Base-by-base conservation (phyloP, 2,888 invertebrate genomes). In the Colostygia pectinataria region DNA sequence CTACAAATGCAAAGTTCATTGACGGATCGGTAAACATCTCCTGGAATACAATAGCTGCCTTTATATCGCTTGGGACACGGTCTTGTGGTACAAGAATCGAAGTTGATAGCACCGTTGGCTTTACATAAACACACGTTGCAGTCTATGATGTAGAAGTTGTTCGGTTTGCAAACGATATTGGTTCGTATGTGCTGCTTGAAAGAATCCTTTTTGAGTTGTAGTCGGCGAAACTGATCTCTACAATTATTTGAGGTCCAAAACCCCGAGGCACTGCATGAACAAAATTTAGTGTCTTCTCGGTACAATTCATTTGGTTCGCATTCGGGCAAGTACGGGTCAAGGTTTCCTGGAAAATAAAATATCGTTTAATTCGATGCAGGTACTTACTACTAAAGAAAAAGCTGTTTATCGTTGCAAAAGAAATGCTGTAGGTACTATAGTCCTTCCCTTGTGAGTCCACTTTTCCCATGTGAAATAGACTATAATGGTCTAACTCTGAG, bases 111-210 rank as follows among this genome's bases (percentile, higher is more conserved):
- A 0, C 73, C 69, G 0, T 13, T 56, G 0, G 41, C 1, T 1
- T 61, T 51, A 24, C 83, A 84, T 5, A 50, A 40, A 37, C 83
- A 84, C 29, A 84, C 42, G 36, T 83, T 80, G 45, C 83, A 84
- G 10, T 71, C 80, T 7, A 71, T 52, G 2, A 77, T 53, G 43
- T 77, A 77, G 2, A 74, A 62, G 0, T 37, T 24, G 4, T 64
- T 43, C 0, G 75, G 63, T 1, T 28, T 63, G 57, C 83, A 82
- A 3, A 38, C 13, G n/a, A 75, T 50, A 32, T 66, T 68, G 1
- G 71, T 67, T 9, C 47, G 49, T 39, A 74, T 39, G 2, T 41
- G 50, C 1, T 49, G 32, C 0, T 36, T 31, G 0, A 46, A 49
- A 20, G 32, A 23, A 2, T 45, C 43, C 14, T 40, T 46, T 36